Evolutionary conservation across 2,888 invertebrate species (phyloP).

Genomic region (Dolichomitus sp.): DNA sequence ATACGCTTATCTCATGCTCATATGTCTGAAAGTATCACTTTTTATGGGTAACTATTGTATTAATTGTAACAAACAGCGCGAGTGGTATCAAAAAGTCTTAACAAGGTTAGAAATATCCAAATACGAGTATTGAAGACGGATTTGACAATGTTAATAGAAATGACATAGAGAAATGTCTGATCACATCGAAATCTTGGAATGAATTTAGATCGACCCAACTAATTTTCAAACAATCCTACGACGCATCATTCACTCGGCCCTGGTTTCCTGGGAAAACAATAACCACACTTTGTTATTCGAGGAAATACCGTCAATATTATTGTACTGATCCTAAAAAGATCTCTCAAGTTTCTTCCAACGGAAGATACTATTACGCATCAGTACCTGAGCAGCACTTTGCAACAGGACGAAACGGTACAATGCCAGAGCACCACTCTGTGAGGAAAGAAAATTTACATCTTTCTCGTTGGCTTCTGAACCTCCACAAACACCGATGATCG

Average conservation of each 20-base stretch:
- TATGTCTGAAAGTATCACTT: background rate
- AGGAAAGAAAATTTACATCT: slow-evolving; percentile 3
- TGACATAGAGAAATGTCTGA: no score
- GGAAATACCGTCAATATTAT: background rate
- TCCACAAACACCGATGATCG: background rate
- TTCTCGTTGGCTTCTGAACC: background rate
- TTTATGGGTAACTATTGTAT: no score
- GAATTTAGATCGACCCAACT: background rate
- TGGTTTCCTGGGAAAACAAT: background rate
- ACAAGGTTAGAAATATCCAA: no score
- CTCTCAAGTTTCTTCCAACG: background rate
- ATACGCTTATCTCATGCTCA: background rate
- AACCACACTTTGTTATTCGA: background rate
- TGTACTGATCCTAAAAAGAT: background rate
- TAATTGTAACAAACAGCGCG: no score
- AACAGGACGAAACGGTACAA: background rate
- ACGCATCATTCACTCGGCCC: no score
- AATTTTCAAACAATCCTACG: background rate
- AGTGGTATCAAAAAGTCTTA: no score
- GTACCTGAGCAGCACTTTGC: background rate
- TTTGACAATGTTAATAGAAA: background rate
- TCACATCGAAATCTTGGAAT: background rate
- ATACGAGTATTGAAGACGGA: no score
- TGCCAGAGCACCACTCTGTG: background rate
- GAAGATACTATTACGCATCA: background rate